Percentiles rank a stretch among this genome's conserved stretches.
These are phyloP conservation scores for Melieria omissa DNA, from an alignment of 2,888 invertebrate genomes.

Conservation along the genomic window DNA sequence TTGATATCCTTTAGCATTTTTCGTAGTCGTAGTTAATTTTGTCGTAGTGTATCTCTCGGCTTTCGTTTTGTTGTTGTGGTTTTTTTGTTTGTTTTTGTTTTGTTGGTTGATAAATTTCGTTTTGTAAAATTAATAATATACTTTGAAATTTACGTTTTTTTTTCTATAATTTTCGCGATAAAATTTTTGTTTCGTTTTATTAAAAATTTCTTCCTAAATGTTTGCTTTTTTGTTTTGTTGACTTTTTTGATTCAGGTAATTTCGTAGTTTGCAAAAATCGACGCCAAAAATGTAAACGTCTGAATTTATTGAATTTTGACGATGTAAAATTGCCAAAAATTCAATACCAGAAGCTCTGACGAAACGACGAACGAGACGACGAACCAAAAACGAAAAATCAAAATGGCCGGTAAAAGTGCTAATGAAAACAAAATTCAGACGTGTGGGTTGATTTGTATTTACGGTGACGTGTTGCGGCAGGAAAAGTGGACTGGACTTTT, in stretches of 20 bases:
- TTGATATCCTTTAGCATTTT: slow-evolving; percentile 50
- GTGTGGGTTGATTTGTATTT: slow-evolving; percentile 43
- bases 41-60: slow-evolving; percentile 5
- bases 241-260: slow-evolving; percentile 59
- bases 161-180: slow-evolving; percentile 15
- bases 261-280: slow-evolving; percentile 57
- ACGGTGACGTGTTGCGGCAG: slow-evolving; percentile 34
- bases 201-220: slow-evolving; percentile 36
- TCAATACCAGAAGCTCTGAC: slow-evolving; percentile 43
- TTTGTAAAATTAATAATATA: slow-evolving; percentile 28
- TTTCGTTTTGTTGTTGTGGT: slow-evolving; percentile 31
- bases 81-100: slow-evolving; percentile 8
- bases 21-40: not conserved
- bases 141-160: slow-evolving; percentile 12
- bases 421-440: slow-evolving; percentile 56
- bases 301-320: slow-evolving; percentile 55
- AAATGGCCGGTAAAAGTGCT: slow-evolving; percentile 30
- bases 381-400: slow-evolving; percentile 16
- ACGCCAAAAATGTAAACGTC: slow-evolving; percentile 58
- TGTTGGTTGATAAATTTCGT: slow-evolving; percentile 5
- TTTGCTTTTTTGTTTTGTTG: slow-evolving; percentile 32
- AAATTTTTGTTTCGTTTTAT: slow-evolving; percentile 30
- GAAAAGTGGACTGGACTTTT: slow-evolving; percentile 14
- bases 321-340: slow-evolving; percentile 44
- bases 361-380: slow-evolving; percentile 23